Conservation (phyloP, 2,113 vertebrate species). For the Rhodinocichla rosea region DNA sequence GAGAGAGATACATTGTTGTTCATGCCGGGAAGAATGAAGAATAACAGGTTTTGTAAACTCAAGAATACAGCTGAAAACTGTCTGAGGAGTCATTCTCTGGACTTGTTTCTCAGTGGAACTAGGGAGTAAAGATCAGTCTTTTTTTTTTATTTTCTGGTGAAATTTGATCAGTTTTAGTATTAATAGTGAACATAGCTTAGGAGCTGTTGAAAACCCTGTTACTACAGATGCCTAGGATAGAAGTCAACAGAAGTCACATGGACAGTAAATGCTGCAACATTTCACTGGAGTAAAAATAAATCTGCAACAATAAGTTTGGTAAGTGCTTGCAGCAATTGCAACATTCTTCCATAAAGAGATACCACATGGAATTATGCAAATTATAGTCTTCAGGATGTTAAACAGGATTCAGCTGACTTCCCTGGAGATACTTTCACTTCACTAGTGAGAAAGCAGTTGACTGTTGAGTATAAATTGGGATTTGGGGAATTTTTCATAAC, state of each 20-base stretch:
- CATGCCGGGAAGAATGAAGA: neutral
- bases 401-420: neutral
- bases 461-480: neutral
- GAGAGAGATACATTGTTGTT: fast-evolving
- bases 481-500: neutral
- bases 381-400: neutral
- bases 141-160: neutral
- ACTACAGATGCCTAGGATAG: neutral
- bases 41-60: neutral
- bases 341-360: neutral
- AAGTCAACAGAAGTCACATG: neutral
- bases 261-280: neutral
- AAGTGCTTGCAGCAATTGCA: neutral
- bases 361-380: neutral
- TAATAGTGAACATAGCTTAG: neutral
- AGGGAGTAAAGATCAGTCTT: neutral
- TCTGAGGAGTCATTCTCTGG: neutral
- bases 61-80: neutral
- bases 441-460: neutral
- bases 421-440: neutral
- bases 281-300: neutral
- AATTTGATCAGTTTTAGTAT: neutral
- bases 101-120: neutral
- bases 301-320: neutral
- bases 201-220: neutral